These are phyloP conservation scores for Malaclemys terrapin DNA, from an alignment of 2,113 vertebrate species.

Conservation along the genomic window DNA sequence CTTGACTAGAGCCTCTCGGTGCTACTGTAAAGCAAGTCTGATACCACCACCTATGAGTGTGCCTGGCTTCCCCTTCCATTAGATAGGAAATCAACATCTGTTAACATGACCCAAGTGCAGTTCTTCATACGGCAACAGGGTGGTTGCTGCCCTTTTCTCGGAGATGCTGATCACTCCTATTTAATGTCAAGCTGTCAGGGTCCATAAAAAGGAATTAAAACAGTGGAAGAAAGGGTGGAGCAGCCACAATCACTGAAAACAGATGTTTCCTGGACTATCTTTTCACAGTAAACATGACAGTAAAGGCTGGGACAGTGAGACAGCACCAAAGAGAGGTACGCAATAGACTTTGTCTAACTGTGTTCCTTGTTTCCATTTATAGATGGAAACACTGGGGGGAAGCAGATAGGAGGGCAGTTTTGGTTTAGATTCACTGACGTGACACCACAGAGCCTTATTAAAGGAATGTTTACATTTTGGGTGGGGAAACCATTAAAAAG, in stretches of 20 bases:
- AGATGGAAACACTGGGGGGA: neutral
- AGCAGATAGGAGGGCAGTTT: slow-evolving; percentile 12
- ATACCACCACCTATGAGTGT: neutral
- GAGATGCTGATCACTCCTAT: rapidly evolving
- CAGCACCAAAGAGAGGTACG: slow-evolving; percentile 2
- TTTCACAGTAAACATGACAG: slow-evolving; percentile 6
- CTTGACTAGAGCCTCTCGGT: neutral
- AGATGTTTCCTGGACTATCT: slow-evolving; percentile 29
- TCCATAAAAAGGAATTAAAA: neutral
- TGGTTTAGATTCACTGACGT: neutral
- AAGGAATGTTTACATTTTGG: rapidly evolving
- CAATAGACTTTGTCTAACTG: neutral
- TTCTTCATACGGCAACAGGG: neutral
- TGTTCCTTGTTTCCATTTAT: neutral
- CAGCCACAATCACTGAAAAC: rapidly evolving
- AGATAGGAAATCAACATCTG: neutral
- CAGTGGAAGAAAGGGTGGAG: neutral
- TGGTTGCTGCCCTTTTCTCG: rapidly evolving
- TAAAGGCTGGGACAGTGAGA: slow-evolving; percentile 1
- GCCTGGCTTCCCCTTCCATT: neutral
- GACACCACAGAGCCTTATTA: neutral
- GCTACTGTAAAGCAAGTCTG: neutral
- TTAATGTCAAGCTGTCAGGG: rapidly evolving
- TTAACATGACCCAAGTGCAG: neutral
- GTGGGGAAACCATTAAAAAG: neutral